Evolutionary conservation across 2,113 vertebrate genomes (phyloP).

Genomic region (Serinus canaria): DNA sequence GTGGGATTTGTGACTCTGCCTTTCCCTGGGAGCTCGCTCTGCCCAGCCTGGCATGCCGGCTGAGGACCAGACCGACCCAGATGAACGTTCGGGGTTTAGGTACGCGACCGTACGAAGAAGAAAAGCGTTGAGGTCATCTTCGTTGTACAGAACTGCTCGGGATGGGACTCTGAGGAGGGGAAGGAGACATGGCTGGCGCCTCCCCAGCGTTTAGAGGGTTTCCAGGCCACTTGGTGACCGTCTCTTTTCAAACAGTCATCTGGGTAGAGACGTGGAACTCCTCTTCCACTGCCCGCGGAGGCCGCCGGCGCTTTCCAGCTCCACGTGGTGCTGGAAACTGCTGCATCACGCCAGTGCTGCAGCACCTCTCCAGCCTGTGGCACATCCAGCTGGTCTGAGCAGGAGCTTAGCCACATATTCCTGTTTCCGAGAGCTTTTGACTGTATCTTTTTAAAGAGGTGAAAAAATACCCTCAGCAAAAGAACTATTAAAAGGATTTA

Average conservation of each 20-base stretch:
- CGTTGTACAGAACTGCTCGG: slow-evolving; percentile 51
- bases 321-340: not conserved
- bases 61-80: not conserved
- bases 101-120: slow-evolving; percentile 44
- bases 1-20: not conserved
- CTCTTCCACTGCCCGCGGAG: not conserved
- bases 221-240: not conserved
- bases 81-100: not conserved
- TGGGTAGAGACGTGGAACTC: not conserved
- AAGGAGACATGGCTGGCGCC: not conserved
- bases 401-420: not conserved
- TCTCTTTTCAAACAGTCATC: not conserved
- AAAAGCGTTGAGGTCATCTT: slow-evolving; percentile 44
- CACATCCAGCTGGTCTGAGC: not conserved
- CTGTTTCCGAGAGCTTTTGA: not conserved
- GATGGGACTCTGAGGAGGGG: not conserved
- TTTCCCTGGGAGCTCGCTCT: not conserved
- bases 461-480: slow-evolving; percentile 32
- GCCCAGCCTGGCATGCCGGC: not conserved
- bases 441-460: slow-evolving; percentile 52
- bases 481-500: slow-evolving; percentile 57
- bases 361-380: not conserved
- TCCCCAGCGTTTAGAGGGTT: not conserved
- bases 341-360: not conserved
- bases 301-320: not conserved